Base-by-base conservation (phyloP, 2,888 invertebrate species). In the Hoplodrina blanda region DNA sequence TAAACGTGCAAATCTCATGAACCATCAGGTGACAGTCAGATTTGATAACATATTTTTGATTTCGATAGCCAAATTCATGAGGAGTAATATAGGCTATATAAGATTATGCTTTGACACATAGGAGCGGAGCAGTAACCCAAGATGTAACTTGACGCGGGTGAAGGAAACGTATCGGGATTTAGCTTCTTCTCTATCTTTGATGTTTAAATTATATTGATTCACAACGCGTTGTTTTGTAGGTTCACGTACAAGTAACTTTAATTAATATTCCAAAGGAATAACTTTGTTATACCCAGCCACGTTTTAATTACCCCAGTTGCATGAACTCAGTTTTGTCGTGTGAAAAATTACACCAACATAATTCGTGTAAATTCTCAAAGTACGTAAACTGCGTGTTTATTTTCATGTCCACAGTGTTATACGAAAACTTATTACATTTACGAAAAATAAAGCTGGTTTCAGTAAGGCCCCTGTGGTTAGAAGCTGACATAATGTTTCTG, bases 401-500 rank as follows among this genome's bases (percentile, higher is more conserved):
- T 61, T 80, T 62, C 55, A 54, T 54, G 59, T 72, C 59, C 64
- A 78, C 44, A 49, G 53, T 79, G 33, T 75, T 74, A 62, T 44
- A 60, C 44, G 44, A 66, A 69, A 77, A 62, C 59, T 56, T 79
- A 67, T 59, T 64, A 70, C 37, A 67, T 68, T 55, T 62, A 68
- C 65, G 41, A 57, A 53, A 69, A 73, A 73, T 66, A 78, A 73
- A 73, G 66, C 55, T 10, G 72, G 69, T 66, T 73, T 69, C 59
- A 67, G 71, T 61, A 66, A 57, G 50, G 65, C 66, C 55, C 54
- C 57, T 44, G 75, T 59, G 68, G 52, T 56, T 67, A 19, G 55
- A 69, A 62, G 76, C 69, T 76, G 77, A 61, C 56, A 69, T 69
- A 76, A 75, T 76, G 56, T 63, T 75, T 52, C 63, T 64, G 64